Percentiles rank a stretch among this genome's conserved stretches.
These are phyloP conservation scores for Ochlodes sylvanus DNA, from an alignment of 2,888 invertebrate species.

Conservation along the genomic window DNA sequence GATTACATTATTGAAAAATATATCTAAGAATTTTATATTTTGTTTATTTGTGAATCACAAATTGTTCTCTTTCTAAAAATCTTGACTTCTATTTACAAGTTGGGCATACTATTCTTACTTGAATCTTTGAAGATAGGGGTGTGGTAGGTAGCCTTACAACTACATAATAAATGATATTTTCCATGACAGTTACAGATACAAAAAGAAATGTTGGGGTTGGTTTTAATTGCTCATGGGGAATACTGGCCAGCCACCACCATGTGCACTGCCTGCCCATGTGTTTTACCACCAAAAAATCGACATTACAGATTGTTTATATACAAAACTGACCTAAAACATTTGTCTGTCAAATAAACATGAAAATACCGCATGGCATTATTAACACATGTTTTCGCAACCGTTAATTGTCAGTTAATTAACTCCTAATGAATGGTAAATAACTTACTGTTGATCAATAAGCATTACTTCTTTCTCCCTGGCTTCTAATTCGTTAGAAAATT, in stretches of 20 bases:
- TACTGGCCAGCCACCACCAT: not conserved
- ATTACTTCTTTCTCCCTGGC: constrained; percentile 89
- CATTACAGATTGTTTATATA: constrained; percentile 35
- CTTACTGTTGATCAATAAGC: constrained; percentile 87
- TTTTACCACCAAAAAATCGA: not conserved
- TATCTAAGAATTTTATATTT: no score
- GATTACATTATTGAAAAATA: no score
- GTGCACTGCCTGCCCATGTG: not conserved
- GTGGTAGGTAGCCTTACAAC: no score
- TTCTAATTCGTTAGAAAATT: constrained; percentile 89
- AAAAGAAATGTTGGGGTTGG: not conserved
- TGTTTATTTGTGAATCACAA: no score
- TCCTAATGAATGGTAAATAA: constrained; percentile 41
- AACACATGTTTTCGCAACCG: constrained; percentile 7
- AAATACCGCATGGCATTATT: constrained; percentile 18
- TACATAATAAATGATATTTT: no score
- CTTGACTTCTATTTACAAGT: no score
- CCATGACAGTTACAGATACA: no score
- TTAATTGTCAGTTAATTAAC: not conserved
- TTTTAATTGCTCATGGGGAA: not conserved
- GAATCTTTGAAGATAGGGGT: no score
- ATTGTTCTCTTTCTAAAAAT: no score
- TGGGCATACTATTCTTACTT: no score
- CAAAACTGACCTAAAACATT: constrained; percentile 35
- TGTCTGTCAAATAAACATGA: not conserved